These are phyloP conservation scores for Ectemnius continuus DNA, from an alignment of 2,888 invertebrate genomes.

Conservation along the genomic window DNA sequence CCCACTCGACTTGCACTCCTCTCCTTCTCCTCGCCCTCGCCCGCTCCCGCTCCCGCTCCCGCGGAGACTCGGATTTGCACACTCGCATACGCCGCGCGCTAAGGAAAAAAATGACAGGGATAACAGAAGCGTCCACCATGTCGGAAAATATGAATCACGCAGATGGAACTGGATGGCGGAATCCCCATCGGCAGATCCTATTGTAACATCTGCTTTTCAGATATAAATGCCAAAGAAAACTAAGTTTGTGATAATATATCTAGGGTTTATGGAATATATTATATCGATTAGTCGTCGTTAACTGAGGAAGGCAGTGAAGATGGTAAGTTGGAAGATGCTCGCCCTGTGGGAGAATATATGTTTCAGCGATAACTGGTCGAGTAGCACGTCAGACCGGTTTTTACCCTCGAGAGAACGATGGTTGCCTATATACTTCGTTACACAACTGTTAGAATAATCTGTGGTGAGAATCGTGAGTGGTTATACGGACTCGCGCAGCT, in stretches of 20 bases:
- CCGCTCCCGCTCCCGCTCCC: neutral
- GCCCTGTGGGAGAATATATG: no score
- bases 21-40: constrained; percentile 3
- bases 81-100: constrained; percentile 4
- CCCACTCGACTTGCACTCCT: constrained; percentile 10
- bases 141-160: constrained; percentile 60
- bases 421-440: constrained; percentile 49
- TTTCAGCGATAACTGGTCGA: constrained; percentile 14
- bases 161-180: constrained; percentile 39
- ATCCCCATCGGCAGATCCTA: constrained; percentile 40
- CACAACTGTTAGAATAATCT: constrained; percentile 59
- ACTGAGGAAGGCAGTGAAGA: no score
- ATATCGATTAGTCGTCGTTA: no score
- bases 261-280: no score
- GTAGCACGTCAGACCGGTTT: constrained; percentile 28
- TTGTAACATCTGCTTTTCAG: constrained; percentile 59
- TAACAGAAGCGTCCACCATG: constrained; percentile 53
- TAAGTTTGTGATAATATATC: no score
- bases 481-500: constrained; percentile 46
- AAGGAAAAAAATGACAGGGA: constrained; percentile 41
- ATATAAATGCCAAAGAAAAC: no score
- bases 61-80: no score
- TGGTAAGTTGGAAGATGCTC: no score
- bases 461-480: constrained; percentile 52
- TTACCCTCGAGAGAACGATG: constrained; percentile 46